Conservation (phyloP, 2,797 vertebrate genomes). For the Sebastes jordani region DNA sequence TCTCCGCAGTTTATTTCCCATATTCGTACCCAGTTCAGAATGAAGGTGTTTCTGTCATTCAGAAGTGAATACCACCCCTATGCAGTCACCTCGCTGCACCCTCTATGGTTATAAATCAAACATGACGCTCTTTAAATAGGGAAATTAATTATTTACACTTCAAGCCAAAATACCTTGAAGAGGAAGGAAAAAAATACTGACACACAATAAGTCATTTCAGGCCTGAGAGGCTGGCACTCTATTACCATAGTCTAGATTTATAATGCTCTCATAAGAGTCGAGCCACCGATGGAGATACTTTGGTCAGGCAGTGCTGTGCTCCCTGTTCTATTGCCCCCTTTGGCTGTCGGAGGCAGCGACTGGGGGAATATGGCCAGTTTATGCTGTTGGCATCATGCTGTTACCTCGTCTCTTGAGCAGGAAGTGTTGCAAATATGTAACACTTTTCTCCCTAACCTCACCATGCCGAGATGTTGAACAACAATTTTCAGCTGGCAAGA, state of each 20-base stretch:
- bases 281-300: conserved; percentile 54
- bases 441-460: conserved; percentile 28
- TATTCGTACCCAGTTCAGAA: conserved; percentile 14
- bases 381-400: background rate
- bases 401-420: conserved; percentile 23
- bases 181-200: conserved; percentile 67
- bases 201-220: conserved; percentile 76
- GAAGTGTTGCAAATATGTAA: conserved; percentile 33
- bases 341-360: conserved; percentile 25
- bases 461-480: conserved; percentile 33
- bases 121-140: conserved; percentile 82
- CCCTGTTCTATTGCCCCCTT: conserved; percentile 3
- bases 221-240: conserved; percentile 62
- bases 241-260: conserved; percentile 77
- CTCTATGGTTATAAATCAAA: conserved; percentile 79
- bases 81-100: conserved; percentile 62
- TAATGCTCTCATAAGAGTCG: conserved; percentile 61
- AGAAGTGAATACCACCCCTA: conserved; percentile 58
- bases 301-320: conserved; percentile 23
- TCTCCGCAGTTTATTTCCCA: background rate
- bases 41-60: conserved; percentile 54
- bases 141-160: conserved; percentile 85
- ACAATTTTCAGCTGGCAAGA: conserved; percentile 40
- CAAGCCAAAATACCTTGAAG: conserved; percentile 81
- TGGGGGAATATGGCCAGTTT: conserved; percentile 24